Base-by-base conservation (phyloP, 2,113 vertebrate genomes). In the Gobius niger region DNA sequence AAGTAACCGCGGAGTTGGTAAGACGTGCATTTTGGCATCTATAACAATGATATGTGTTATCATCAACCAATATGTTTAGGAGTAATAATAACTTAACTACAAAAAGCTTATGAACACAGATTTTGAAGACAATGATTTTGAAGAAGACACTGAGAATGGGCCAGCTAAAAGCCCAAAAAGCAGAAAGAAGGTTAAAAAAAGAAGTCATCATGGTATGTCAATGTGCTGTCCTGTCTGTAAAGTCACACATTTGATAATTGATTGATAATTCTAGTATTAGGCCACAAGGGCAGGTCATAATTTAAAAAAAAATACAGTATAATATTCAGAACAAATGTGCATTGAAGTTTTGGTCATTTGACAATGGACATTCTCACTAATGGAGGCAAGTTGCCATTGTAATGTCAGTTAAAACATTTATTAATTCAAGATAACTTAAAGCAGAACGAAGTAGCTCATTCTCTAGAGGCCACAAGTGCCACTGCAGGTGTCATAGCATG, bases 141-240 rank as follows among this genome's bases (percentile, higher is more conserved):
- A 60, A 41, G 46, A 76, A 14, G 63, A 19, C 9, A 46, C 53
- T 2, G 75, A 19, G 75, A 67, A 67, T 67, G 59, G 24, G 70
- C 63, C 62, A 42, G 40, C 49, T 12, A 68, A 7, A 49, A 2
- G 4, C 6, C 7, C 15, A 66, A 19, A 0, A 11, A 47, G 16
- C 41, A 69, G 4, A 64, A 85, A 34, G 61, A 83, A 77, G 18
- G 78, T 49, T 41, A 67, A 75, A 0, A 8, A 63, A 70, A 76
- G 72, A 63, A 40, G 56, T 24, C 8, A 49, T 14, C 13, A 14
- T 15, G 47, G 14, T 50, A 50, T 50, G 47, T 50, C 3, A 12
- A 50, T 50, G 47, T 50, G 47, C 9, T 15, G 44, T 46, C 7
- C 44, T 46, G 44, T n/a, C n/a, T n/a, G n/a, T n/a, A n/a, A n/a